phyloP scores from a whole-genome alignment of 1,140 invertebrate genomes.

The Drosophila persimilis region DNA sequence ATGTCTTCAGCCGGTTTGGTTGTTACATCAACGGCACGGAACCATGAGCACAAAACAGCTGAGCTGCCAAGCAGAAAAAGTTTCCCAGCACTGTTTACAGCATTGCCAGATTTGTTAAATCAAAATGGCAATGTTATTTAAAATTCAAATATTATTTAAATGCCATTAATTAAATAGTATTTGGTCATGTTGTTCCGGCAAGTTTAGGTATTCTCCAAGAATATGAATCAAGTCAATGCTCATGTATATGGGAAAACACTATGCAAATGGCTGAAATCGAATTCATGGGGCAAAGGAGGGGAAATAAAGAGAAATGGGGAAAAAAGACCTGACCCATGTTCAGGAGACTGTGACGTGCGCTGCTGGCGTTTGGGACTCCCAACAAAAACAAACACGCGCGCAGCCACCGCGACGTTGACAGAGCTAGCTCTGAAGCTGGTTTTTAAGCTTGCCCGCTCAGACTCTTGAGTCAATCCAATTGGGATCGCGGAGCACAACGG shows the following conservation, averaged over 20 bases:
- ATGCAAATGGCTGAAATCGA: not conserved
- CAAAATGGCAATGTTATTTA: not conserved
- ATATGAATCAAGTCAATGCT: not conserved
- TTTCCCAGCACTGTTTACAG: slow-evolving; percentile 8
- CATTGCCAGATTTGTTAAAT: slow-evolving; percentile 25
- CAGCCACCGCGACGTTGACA: slow-evolving; percentile 1
- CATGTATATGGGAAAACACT: not conserved
- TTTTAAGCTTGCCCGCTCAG: slow-evolving; percentile 56
- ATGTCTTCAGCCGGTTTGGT: slow-evolving; percentile 34
- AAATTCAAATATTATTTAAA: slow-evolving; percentile 14
- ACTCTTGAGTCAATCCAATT: slow-evolving; percentile 67
- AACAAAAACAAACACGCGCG: slow-evolving; percentile 29
- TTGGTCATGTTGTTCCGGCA: too few relatives aligned
- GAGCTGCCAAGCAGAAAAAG: not conserved
- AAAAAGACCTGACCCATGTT: slow-evolving; percentile 4
- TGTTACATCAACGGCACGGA: too few relatives aligned
- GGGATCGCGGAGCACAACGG: slow-evolving; percentile 58
- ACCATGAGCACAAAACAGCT: slow-evolving; percentile 34
- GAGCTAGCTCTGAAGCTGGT: slow-evolving; percentile 59
- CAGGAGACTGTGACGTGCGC: slow-evolving; percentile 31
- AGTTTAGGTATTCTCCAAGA: not conserved
- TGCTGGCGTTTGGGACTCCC: slow-evolving; percentile 45
- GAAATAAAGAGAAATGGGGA: slow-evolving; percentile 5
- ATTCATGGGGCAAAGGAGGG: too few relatives aligned
- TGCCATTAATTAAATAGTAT: not conserved